Percentiles rank a stretch among this genome's conserved stretches.
Evolutionary conservation across 2,888 invertebrate species (phyloP).

Genomic region (Abrostola triplasia): DNA sequence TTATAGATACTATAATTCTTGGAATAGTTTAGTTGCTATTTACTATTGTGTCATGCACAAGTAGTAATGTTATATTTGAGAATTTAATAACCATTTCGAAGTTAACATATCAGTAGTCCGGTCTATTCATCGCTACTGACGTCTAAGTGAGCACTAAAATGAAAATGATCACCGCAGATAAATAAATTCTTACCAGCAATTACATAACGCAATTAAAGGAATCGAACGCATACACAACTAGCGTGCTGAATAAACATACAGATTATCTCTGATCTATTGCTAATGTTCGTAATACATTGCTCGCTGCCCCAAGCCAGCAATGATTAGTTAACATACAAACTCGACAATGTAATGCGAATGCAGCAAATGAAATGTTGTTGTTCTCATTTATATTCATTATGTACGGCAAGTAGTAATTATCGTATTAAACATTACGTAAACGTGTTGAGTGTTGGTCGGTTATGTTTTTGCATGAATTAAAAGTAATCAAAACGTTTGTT

Average conservation of each 20-base stretch:
- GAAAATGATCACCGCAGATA: conserved; percentile 45
- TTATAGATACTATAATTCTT: background rate
- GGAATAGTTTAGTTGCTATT: background rate
- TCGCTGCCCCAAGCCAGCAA: background rate
- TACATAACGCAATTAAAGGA: conserved; percentile 54
- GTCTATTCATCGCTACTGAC: conserved; percentile 1
- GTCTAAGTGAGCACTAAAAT: conserved; percentile 14
- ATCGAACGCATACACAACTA: conserved; percentile 45
- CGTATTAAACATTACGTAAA: conserved; percentile 68
- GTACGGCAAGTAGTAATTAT: conserved; percentile 68
- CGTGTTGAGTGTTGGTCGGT: conserved; percentile 60
- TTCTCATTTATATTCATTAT: conserved; percentile 72
- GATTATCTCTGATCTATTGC: conserved; percentile 39
- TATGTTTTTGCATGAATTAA: conserved; percentile 65
- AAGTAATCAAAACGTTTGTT: conserved; percentile 54
- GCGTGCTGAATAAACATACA: conserved; percentile 35
- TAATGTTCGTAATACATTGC: conserved; percentile 21
- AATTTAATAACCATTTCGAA: background rate
- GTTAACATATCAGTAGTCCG: background rate
- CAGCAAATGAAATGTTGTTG: conserved; percentile 34
- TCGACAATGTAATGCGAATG: conserved; percentile 26
- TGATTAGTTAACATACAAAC: background rate
- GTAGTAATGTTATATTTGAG: background rate
- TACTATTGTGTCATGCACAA: background rate
- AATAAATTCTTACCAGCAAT: conserved; percentile 44